These are phyloP conservation scores for Crenichthys baileyi DNA, from an alignment of 2,797 vertebrate species.

Conservation along the genomic window DNA sequence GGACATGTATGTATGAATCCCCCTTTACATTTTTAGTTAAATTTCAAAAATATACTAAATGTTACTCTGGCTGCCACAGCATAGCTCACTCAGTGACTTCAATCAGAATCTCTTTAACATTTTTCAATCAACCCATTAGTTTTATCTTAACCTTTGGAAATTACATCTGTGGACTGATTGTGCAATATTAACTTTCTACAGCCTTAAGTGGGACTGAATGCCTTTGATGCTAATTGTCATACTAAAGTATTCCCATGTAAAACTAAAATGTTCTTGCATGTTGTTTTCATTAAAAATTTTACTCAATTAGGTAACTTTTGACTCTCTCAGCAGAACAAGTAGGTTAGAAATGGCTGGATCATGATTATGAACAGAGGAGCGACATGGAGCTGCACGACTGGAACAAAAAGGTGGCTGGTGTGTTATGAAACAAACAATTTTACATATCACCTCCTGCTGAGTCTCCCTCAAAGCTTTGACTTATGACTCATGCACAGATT, in stretches of 20 bases:
- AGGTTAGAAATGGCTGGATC: constrained; percentile 35
- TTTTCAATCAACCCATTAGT: neutral
- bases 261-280: neutral
- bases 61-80: neutral
- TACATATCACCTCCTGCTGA: constrained; percentile 39
- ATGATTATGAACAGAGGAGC: constrained; percentile 19
- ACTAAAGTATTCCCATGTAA: neutral
- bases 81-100: neutral
- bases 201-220: neutral
- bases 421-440: constrained; percentile 59
- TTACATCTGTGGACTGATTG: neutral
- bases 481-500: constrained; percentile 62
- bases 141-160: constrained; percentile 12
- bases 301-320: neutral
- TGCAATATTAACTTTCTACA: neutral
- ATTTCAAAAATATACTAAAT: neutral
- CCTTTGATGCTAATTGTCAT: neutral
- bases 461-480: constrained; percentile 36
- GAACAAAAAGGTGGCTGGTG: constrained; percentile 54
- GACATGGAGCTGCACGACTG: constrained; percentile 25
- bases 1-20: neutral
- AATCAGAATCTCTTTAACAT: neutral
- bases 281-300: neutral
- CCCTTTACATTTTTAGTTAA: neutral
- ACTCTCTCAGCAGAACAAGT: constrained; percentile 8